These are phyloP conservation scores for Diachasma alloeum DNA, from an alignment of 1,140 invertebrate species.

Conservation along the genomic window DNA sequence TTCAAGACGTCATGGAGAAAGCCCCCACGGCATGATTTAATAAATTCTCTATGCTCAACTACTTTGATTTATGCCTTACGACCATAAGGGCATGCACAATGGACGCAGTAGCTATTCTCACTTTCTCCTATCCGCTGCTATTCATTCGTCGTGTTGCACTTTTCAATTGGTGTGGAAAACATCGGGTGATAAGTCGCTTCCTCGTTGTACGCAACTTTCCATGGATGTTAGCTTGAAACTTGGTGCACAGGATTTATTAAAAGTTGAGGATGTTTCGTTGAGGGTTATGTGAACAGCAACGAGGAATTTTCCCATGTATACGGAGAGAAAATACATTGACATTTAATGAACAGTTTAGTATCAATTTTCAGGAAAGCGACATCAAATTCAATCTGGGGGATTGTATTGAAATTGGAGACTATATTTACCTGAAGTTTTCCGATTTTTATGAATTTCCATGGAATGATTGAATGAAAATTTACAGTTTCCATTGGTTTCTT, in stretches of 20 bases:
- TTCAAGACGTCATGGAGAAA: slow-evolving; percentile 20
- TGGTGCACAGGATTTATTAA: too few relatives aligned
- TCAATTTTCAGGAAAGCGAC: too few relatives aligned
- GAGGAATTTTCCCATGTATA: too few relatives aligned
- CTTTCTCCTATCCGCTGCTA: slow-evolving; percentile 14
- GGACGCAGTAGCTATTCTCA: slow-evolving; percentile 15
- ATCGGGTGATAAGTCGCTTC: slow-evolving; percentile 1
- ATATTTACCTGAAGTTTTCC: too few relatives aligned
- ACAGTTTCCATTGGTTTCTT: too few relatives aligned
- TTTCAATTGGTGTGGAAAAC: not conserved
- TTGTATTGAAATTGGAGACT: too few relatives aligned
- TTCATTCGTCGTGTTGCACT: not conserved
- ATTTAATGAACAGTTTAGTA: too few relatives aligned
- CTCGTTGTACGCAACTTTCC: slow-evolving; percentile 8
- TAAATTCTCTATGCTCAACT: slow-evolving; percentile 23
- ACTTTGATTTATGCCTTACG: slow-evolving; percentile 18
- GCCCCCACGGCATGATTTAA: slow-evolving; percentile 22
- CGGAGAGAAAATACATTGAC: not conserved
- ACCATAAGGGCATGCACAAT: slow-evolving; percentile 9
- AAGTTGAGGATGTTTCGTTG: too few relatives aligned
- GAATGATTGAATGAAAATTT: too few relatives aligned
- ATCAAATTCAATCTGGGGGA: too few relatives aligned
- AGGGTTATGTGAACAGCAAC: too few relatives aligned
- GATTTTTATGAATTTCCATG: too few relatives aligned
- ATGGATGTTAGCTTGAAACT: not conserved